Evolutionary conservation across 2,888 invertebrate genomes (phyloP).

Genomic region (Meghimatium bilineatum): DNA sequence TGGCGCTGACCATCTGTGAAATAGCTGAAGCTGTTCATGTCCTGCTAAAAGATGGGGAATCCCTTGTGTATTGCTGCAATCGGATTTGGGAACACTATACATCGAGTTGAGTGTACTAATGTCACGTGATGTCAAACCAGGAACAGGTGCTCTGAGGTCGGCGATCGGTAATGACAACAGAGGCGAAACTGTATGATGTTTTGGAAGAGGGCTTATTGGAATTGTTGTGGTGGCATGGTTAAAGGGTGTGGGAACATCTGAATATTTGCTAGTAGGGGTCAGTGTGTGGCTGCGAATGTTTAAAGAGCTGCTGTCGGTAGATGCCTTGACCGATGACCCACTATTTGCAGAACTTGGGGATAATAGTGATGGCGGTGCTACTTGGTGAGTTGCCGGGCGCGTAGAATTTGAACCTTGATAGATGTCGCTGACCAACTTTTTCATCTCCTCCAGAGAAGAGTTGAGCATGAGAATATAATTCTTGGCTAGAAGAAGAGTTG

Average conservation of each 20-base stretch:
- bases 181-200: background rate
- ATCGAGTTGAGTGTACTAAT: conserved; percentile 6
- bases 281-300: background rate
- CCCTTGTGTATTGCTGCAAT: background rate
- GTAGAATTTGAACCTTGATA: conserved; percentile 54
- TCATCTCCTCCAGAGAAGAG: conserved; percentile 76
- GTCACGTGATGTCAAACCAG: conserved; percentile 11
- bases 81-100: background rate
- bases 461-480: conserved; percentile 76
- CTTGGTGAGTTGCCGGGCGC: background rate
- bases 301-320: background rate
- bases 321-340: background rate
- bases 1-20: conserved; percentile 38
- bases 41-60: background rate
- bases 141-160: background rate
- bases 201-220: background rate
- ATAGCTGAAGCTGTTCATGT: background rate
- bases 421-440: conserved; percentile 75
- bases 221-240: background rate
- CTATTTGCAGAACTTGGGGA: background rate
- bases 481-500: conserved; percentile 75
- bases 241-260: background rate
- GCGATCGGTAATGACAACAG: conserved; percentile 12
- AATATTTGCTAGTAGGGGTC: background rate
- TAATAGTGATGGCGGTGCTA: background rate